Evolutionary conservation across 2,888 invertebrate genomes (phyloP).

Genomic region (Coelogynopora nodosa): DNA sequence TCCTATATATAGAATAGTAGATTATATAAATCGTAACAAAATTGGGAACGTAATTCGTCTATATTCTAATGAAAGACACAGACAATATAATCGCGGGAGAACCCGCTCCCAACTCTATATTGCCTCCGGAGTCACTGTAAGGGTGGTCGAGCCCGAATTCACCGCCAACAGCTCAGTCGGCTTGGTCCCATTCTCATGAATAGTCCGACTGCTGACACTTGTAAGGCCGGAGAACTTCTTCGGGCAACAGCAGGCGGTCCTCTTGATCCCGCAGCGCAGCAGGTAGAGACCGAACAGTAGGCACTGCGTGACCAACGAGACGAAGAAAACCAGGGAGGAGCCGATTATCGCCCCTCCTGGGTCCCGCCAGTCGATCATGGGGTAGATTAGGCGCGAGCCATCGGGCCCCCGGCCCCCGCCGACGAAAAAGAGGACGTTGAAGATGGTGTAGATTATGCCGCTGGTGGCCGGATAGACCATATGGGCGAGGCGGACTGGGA

Average conservation of each 20-base stretch:
- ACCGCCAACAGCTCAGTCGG: neutral
- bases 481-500: slow-evolving; percentile 43
- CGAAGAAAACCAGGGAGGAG: neutral
- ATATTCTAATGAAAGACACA: too few species aligned
- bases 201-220: neutral
- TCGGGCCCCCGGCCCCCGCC: neutral
- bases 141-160: neutral
- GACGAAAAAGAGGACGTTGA: slow-evolving; percentile 4
- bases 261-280: neutral
- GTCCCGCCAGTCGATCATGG: slow-evolving; percentile 10
- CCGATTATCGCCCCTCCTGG: neutral
- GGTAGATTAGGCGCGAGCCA: slow-evolving; percentile 16
- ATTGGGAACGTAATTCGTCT: too few species aligned
- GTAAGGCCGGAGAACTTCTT: neutral
- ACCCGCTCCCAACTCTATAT: too few species aligned
- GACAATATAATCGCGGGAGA: too few species aligned
- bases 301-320: neutral
- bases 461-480: slow-evolving; percentile 35
- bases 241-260: neutral
- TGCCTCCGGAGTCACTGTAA: neutral
- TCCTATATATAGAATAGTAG: too few species aligned
- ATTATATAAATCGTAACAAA: too few species aligned
- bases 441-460: slow-evolving; percentile 29
- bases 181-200: neutral
- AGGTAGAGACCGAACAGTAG: slow-evolving; percentile 2